Percentiles rank a stretch among this genome's conserved stretches.
phyloP scores from a whole-genome alignment of 2,888 invertebrate genomes.

The Euproctis similis region DNA sequence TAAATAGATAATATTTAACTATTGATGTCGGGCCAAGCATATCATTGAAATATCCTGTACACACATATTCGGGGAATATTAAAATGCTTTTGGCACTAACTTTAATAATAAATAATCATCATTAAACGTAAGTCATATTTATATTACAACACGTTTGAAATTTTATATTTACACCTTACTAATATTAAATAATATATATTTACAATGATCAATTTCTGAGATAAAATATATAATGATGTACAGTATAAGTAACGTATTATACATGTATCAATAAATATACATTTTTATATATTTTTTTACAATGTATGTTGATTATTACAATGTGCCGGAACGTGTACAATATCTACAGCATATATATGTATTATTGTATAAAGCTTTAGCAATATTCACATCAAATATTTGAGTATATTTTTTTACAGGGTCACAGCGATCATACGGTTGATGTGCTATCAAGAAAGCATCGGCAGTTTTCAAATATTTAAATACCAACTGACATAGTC shows the following conservation, averaged over 20 bases:
- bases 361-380: conserved; percentile 37
- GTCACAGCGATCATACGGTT: conserved; percentile 16
- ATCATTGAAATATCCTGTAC: too few relatives aligned
- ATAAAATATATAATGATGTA: conserved; percentile 37
- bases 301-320: too few relatives aligned
- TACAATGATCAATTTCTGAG: conserved; percentile 44
- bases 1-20: too few relatives aligned
- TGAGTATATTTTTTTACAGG: conserved; percentile 16
- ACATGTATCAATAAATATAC: too few relatives aligned
- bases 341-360: conserved; percentile 38
- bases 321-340: conserved; percentile 52
- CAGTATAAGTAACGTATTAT: conserved; percentile 42
- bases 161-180: conserved; percentile 67
- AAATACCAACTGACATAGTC: too few relatives aligned
- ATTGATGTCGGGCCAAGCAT: too few relatives aligned
- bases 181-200: conserved; percentile 39
- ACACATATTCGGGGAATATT: conserved; percentile 45
- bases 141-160: conserved; percentile 55
- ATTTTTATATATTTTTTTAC: too few relatives aligned
- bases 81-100: conserved; percentile 73
- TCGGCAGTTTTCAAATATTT: too few relatives aligned
- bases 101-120: conserved; percentile 61
- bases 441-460: too few relatives aligned
- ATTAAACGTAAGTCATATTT: too few relatives aligned
- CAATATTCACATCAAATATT: conserved; percentile 35